Evolutionary conservation across 2,888 invertebrate species (phyloP).

Genomic region (Phaonia tiefii): DNA sequence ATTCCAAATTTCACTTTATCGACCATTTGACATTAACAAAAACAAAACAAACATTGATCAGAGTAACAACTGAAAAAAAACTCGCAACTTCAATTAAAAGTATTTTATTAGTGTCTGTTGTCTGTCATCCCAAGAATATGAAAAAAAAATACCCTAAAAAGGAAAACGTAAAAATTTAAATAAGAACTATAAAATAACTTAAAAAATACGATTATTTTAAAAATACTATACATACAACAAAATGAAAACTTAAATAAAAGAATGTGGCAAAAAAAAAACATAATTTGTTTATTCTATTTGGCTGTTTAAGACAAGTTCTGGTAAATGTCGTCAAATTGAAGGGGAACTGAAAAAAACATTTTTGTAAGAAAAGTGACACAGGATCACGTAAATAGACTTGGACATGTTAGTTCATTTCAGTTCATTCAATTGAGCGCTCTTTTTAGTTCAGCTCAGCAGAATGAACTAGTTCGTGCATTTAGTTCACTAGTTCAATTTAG

Average conservation of each 20-base stretch:
- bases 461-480: too few species aligned
- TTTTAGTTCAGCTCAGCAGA: too few species aligned
- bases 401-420: too few species aligned
- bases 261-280: conserved; percentile 52
- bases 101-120: conserved; percentile 34
- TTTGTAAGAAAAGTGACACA: too few species aligned
- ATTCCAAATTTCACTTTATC: background rate
- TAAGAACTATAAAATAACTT: conserved; percentile 36
- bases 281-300: too few species aligned
- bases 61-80: too few species aligned
- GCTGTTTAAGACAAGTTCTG: too few species aligned
- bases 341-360: too few species aligned
- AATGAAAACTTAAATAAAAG: conserved; percentile 49
- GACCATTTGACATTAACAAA: background rate
- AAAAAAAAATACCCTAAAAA: conserved; percentile 5
- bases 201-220: conserved; percentile 37
- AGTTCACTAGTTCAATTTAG: too few species aligned
- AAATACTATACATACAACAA: conserved; percentile 52
- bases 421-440: too few species aligned
- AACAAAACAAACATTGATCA: background rate
- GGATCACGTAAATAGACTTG: too few species aligned
- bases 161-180: conserved; percentile 29
- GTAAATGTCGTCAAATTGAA: too few species aligned
- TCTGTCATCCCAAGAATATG: conserved; percentile 32
- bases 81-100: background rate